phyloP scores from a whole-genome alignment of 2,113 vertebrate genomes.

The Salvelinus alpinus region DNA sequence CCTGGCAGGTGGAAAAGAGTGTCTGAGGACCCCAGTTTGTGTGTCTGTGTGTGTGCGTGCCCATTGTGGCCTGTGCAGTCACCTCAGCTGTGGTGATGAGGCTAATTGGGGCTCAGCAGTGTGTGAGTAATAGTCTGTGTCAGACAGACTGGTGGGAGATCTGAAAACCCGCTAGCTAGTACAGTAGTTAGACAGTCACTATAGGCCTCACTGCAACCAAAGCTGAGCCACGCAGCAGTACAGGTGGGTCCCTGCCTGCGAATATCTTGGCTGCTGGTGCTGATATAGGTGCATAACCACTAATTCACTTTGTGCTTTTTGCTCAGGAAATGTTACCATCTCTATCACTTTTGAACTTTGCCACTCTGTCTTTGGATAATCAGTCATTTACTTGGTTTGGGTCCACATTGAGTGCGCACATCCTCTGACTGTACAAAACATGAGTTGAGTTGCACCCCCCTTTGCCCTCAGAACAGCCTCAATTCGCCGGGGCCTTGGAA shows the following conservation, averaged over 20 bases:
- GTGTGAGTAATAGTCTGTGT: not conserved
- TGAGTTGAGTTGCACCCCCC: no score
- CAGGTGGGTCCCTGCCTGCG: no score
- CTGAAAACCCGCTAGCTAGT: constrained; percentile 4
- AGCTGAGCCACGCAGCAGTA: constrained; percentile 1
- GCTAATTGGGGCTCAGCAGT: not conserved
- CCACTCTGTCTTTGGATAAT: not conserved
- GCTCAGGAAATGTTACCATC: no score
- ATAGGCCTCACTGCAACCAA: constrained; percentile 8
- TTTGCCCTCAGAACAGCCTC: no score
- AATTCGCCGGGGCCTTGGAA: no score
- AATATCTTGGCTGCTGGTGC: no score
- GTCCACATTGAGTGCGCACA: not conserved
- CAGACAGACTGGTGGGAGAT: not conserved
- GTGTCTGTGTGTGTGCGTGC: constrained; percentile 21
- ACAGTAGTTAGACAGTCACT: not conserved
- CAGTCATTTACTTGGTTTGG: not conserved
- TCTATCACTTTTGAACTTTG: no score
- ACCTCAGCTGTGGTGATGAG: constrained; percentile 6
- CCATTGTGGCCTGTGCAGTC: constrained; percentile 6
- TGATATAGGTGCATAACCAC: no score
- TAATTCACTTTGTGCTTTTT: no score
- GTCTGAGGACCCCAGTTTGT: not conserved
- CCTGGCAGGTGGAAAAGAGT: constrained; percentile 19
- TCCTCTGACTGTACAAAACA: no score